A percentile compares a stretch with the other conserved stretches of the same genome.
Conservation (phyloP, 2,888 invertebrate species). For the Diabrotica balteata region DNA sequence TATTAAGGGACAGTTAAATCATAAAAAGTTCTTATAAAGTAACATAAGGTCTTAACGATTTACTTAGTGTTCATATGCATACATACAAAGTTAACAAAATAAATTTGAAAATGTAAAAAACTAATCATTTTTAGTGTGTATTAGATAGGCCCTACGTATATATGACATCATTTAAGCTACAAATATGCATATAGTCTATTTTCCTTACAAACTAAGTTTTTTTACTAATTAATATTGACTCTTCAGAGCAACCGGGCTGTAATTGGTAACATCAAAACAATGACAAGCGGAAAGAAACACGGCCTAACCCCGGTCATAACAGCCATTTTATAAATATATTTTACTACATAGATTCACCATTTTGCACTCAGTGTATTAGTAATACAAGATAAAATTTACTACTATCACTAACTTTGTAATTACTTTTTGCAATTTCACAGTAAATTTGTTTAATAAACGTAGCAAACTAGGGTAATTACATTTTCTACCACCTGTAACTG, state of each 20-base stretch:
- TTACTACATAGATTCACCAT: slow-evolving; percentile 42
- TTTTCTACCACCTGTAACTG: too few relatives aligned
- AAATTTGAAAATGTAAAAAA: slow-evolving; percentile 54
- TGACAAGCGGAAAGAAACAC: slow-evolving; percentile 41
- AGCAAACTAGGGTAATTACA: too few relatives aligned
- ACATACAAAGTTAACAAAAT: slow-evolving; percentile 53
- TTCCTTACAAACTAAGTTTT: slow-evolving; percentile 45
- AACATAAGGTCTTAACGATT: slow-evolving; percentile 38
- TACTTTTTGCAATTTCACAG: too few relatives aligned
- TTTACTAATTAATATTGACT: slow-evolving; percentile 59
- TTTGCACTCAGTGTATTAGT: slow-evolving; percentile 25
- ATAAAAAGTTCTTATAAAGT: slow-evolving; percentile 47
- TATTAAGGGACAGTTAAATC: slow-evolving; percentile 53
- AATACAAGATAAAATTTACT: not conserved
- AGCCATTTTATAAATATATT: slow-evolving; percentile 54
- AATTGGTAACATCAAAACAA: slow-evolving; percentile 47
- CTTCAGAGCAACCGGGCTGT: slow-evolving; percentile 55
- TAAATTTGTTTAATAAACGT: too few relatives aligned
- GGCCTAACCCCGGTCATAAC: slow-evolving; percentile 44
- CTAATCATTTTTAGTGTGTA: slow-evolving; percentile 54
- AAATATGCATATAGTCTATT: slow-evolving; percentile 53
- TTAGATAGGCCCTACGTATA: slow-evolving; percentile 58
- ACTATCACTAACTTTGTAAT: too few relatives aligned
- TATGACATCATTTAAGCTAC: slow-evolving; percentile 51
- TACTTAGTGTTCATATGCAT: slow-evolving; percentile 31